phyloP scores from a whole-genome alignment of 2,113 vertebrate species.

The Stictonetta naevosa region DNA sequence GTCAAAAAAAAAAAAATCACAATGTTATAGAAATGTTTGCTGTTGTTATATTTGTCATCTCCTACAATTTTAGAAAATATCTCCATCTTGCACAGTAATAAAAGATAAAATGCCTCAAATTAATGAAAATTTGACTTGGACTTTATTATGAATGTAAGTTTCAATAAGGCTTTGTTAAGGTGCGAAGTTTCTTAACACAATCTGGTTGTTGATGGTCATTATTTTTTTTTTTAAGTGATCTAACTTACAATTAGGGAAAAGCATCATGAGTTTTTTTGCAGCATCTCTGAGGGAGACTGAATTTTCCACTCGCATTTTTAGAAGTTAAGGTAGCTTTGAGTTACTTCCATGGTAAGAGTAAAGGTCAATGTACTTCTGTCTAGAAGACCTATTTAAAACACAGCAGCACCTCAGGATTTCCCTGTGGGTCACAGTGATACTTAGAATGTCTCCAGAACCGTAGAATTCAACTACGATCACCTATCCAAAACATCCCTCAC shows the following conservation, averaged over 20 bases:
- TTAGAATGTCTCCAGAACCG: background rate
- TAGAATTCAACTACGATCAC: background rate
- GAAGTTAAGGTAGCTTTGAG: background rate
- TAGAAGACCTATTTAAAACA: background rate
- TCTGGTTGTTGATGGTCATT: background rate
- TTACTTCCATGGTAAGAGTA: background rate
- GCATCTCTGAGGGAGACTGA: background rate
- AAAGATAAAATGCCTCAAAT: background rate
- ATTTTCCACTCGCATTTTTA: background rate
- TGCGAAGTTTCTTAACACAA: background rate
- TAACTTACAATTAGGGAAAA: background rate
- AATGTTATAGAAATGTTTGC: background rate
- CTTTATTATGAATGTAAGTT: background rate
- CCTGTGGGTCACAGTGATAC: background rate
- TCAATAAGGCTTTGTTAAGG: background rate
- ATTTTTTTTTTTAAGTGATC: background rate
- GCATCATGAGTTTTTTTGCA: background rate
- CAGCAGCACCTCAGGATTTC: background rate
- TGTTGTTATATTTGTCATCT: background rate
- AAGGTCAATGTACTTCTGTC: background rate
- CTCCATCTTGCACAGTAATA: background rate
- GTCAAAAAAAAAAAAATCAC: background rate
- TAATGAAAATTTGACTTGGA: background rate
- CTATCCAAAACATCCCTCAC: background rate
- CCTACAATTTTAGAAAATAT: background rate